Evolutionary conservation across 2,113 vertebrate genomes (phyloP), one percentile per base, ranked within the genome.

Genomic region (Spea bombifrons): DNA sequence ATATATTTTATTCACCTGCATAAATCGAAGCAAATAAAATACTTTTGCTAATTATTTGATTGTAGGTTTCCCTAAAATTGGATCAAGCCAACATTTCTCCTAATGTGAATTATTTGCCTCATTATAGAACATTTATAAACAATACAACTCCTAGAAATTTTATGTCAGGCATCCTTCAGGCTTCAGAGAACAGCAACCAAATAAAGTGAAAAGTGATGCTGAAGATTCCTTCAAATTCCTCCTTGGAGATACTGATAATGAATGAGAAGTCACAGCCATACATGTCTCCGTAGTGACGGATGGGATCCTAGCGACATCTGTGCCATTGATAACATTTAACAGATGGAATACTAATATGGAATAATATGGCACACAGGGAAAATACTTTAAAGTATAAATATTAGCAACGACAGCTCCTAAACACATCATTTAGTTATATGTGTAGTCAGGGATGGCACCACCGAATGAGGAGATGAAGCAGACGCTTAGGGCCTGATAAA

Each of bases 261-360:
- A 55, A 76, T 76, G 75, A 68, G 50, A 76, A 68, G 52, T 76
- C 65, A 59, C 52, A 76, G 15, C 53, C 52, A 59, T 43, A 69
- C 66, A 68, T 50, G 16, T 12, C 6, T 17, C 73, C 17, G 30
- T 10, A 48, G 50, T 48, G 63, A 53, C 16, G 15, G 55, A 47
- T 48, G 65, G 53, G 45, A 76, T 43, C n/a, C 74, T 9, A 43
- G 74, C 8, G 55, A 76, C 65, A 76, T 76, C 75, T 76, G 75
- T 76, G 50, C 47, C 16, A 68, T 76, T 52, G 43, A 44, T 52
- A 12, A 15, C 48, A 57, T 30, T 15, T 30, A 59, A 76, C 75
- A 76, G 75, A 68, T 76, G 3, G 75, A 64, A 68, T 12, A 55
- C n/a, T 76, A 57, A 76, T 44, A 8, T 15, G 17, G 13, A 55